Evolutionary conservation across 37 sponge, comb jelly and placozoan genomes (phyloP).

Genomic region (Aplysina aerophoba): DNA sequence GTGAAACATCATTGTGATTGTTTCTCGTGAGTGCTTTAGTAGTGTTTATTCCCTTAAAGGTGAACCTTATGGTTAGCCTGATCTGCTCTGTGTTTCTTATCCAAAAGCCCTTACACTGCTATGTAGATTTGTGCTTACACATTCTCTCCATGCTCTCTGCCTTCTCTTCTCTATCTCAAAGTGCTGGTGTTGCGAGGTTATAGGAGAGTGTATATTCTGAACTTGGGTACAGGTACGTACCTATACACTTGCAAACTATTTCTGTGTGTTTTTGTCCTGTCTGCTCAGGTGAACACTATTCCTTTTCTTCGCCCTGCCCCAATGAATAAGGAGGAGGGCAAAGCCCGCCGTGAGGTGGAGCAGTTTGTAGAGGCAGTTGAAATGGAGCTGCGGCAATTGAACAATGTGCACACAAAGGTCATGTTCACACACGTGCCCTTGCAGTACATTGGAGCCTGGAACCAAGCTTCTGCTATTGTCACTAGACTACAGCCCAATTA

Average conservation of each 20-base stretch:
- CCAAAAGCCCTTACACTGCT: no score
- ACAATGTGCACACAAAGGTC: neutral
- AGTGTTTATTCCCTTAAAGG: no score
- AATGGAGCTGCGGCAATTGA: neutral
- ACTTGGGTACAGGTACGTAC: neutral
- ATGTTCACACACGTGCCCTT: conserved; percentile 21
- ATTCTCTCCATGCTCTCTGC: no score
- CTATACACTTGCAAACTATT: neutral
- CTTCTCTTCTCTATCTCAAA: no score
- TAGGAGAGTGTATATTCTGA: no score
- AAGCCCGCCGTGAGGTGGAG: neutral
- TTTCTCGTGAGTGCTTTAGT: no score
- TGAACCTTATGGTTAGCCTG: no score
- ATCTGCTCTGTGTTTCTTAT: no score
- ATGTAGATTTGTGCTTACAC: no score
- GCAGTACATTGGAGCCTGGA: neutral
- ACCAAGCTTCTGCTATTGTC: neutral
- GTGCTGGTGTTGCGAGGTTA: no score
- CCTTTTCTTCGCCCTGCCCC: neutral
- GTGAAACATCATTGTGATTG: no score
- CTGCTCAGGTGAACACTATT: conserved; percentile 35
- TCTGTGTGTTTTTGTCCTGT: neutral
- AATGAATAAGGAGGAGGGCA: neutral
- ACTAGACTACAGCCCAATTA: conserved; percentile 10
- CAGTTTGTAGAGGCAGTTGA: neutral